phyloP scores from a whole-genome alignment of 2,888 invertebrate species.

The Corbicula japonica region DNA sequence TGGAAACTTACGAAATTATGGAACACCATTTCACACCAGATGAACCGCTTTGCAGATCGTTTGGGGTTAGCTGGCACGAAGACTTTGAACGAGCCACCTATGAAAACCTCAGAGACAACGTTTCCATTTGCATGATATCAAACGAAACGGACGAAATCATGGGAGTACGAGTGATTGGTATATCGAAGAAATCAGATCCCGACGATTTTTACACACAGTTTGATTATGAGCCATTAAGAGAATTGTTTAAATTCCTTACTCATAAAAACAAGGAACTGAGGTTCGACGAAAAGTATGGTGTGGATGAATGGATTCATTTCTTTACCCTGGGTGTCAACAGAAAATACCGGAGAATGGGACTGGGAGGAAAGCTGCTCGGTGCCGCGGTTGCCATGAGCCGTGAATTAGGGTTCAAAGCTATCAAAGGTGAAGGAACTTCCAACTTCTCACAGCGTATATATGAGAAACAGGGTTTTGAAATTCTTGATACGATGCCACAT shows the following conservation, averaged over 20 bases:
- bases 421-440: slow-evolving; percentile 61
- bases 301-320: slow-evolving; percentile 57
- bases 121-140: slow-evolving; percentile 56
- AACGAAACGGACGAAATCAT: slow-evolving; percentile 52
- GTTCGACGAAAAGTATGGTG: slow-evolving; percentile 37
- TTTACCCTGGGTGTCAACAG: slow-evolving; percentile 54
- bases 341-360: slow-evolving; percentile 54
- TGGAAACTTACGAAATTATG: slow-evolving; percentile 55
- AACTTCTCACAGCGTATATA: slow-evolving; percentile 61
- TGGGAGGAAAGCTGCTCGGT: slow-evolving; percentile 49
- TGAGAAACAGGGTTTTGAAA: slow-evolving; percentile 53
- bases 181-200: slow-evolving; percentile 32
- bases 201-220: slow-evolving; percentile 5
- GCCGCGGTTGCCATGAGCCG: slow-evolving; percentile 50
- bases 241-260: slow-evolving; percentile 43
- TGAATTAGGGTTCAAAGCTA: slow-evolving; percentile 55
- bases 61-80: slow-evolving; percentile 54
- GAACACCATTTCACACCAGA: slow-evolving; percentile 58
- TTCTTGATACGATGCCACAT: slow-evolving; percentile 47
- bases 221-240: slow-evolving; percentile 45
- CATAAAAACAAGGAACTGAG: slow-evolving; percentile 48
- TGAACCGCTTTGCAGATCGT: slow-evolving; percentile 55
- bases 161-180: slow-evolving; percentile 54
- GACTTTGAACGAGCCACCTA: slow-evolving; percentile 39
- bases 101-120: slow-evolving; percentile 35